A percentile compares a stretch with the other conserved stretches of the same genome.
phyloP scores from a whole-genome alignment of 2,888 invertebrate genomes.

The Melinopterus prodromus region DNA sequence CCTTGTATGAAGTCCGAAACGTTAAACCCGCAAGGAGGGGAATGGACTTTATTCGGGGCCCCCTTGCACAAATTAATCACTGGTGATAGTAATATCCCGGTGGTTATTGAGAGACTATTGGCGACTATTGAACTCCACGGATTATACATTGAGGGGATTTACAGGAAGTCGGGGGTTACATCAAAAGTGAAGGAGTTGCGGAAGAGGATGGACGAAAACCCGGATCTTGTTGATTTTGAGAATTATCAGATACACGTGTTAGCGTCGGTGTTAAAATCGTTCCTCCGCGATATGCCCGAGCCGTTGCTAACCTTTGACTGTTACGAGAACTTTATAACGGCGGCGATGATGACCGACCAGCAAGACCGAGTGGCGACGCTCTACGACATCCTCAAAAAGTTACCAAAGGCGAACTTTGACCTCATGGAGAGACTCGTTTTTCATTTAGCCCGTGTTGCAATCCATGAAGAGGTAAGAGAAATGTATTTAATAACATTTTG shows the following conservation, averaged over 20 bases:
- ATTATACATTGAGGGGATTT: slow-evolving; percentile 91
- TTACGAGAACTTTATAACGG: slow-evolving; percentile 93
- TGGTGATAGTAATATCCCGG: slow-evolving; percentile 82
- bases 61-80: slow-evolving; percentile 77
- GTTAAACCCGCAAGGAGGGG: slow-evolving; percentile 49
- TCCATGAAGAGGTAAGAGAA: slow-evolving; percentile 74
- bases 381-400: slow-evolving; percentile 86
- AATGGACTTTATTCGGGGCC: slow-evolving; percentile 80
- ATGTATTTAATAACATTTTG: neutral
- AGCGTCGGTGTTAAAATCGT: slow-evolving; percentile 87
- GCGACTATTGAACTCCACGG: slow-evolving; percentile 92
- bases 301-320: slow-evolving; percentile 92
- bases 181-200: slow-evolving; percentile 84
- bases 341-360: slow-evolving; percentile 83
- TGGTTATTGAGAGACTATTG: slow-evolving; percentile 88
- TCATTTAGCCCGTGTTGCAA: slow-evolving; percentile 88
- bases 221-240: slow-evolving; percentile 76
- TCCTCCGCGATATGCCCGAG: slow-evolving; percentile 93
- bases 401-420: slow-evolving; percentile 89
- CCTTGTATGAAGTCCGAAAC: slow-evolving; percentile 65
- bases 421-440: slow-evolving; percentile 92
- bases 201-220: slow-evolving; percentile 78
- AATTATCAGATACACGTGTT: slow-evolving; percentile 89
- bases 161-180: slow-evolving; percentile 89
- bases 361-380: slow-evolving; percentile 85